A percentile compares a stretch with the other conserved stretches of the same genome.
phyloP scores from a whole-genome alignment of 2,797 vertebrate genomes.

The Aselliscus stoliczkanus region DNA sequence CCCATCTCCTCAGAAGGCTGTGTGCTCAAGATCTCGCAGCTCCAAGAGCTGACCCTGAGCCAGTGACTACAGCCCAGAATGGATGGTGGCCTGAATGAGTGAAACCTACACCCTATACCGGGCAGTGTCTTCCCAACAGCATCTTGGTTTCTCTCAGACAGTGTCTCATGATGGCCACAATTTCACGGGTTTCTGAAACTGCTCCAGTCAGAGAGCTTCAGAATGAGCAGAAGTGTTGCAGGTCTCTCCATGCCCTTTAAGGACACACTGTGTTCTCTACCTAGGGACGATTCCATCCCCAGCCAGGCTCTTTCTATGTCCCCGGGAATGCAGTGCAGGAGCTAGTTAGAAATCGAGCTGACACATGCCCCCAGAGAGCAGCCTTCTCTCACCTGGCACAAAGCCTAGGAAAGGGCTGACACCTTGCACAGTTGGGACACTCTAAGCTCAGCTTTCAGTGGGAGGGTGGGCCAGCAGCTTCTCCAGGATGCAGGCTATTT shows the following conservation, averaged over 20 bases:
- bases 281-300: too few relatives aligned
- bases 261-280: neutral
- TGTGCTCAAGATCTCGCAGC: neutral
- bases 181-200: neutral
- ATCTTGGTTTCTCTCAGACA: neutral
- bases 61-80: neutral
- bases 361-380: neutral
- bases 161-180: too few relatives aligned
- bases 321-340: neutral
- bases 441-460: neutral
- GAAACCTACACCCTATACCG: neutral
- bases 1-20: too few relatives aligned
- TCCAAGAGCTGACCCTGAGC: neutral
- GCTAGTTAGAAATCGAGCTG: neutral
- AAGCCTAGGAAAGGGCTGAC: too few relatives aligned
- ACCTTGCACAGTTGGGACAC: neutral
- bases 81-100: rapidly evolving
- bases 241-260: neutral
- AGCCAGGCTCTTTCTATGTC: neutral
- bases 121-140: neutral
- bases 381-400: too few relatives aligned
- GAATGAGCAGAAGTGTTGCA: neutral
- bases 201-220: too few relatives aligned
- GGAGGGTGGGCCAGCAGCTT: too few relatives aligned
- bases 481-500: neutral